Evolutionary conservation across 2,888 invertebrate species (phyloP).

Genomic region (Sipha maydis): DNA sequence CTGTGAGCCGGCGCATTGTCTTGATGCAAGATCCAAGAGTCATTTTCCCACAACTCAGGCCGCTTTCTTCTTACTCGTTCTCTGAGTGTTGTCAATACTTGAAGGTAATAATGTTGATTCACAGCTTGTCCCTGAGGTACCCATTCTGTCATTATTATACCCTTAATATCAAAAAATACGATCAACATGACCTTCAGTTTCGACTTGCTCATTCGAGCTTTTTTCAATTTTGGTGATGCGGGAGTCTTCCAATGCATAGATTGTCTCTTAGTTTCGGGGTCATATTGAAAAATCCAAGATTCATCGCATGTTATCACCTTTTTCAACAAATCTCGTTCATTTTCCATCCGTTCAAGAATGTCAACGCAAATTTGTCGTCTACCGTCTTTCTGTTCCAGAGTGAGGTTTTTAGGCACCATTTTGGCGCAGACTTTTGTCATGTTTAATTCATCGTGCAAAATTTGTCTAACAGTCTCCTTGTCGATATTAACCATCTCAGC

Average conservation of each 20-base stretch:
- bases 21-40: slow-evolving; percentile 65
- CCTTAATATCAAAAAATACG: slow-evolving; percentile 63
- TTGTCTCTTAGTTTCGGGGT: slow-evolving; percentile 63
- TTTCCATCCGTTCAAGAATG: slow-evolving; percentile 38
- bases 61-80: slow-evolving; percentile 64
- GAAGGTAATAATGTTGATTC: slow-evolving; percentile 64
- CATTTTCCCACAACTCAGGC: slow-evolving; percentile 64
- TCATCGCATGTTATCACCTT: slow-evolving; percentile 51
- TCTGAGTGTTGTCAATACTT: slow-evolving; percentile 64
- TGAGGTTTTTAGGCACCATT: no score
- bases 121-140: slow-evolving; percentile 64
- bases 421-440: no score
- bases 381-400: not conserved
- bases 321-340: slow-evolving; percentile 32
- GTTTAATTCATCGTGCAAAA: no score
- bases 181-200: slow-evolving; percentile 59
- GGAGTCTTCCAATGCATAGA: slow-evolving; percentile 63
- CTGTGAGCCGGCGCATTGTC: slow-evolving; percentile 64
- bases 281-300: slow-evolving; percentile 64
- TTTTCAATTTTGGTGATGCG: slow-evolving; percentile 63
- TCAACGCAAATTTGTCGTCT: slow-evolving; percentile 38
- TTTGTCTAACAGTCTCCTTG: no score
- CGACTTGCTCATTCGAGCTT: slow-evolving; percentile 62
- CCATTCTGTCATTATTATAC: slow-evolving; percentile 64
- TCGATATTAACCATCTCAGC: no score